Base-by-base conservation (phyloP, 2,888 invertebrate species). In the Poecilus cupreus region DNA sequence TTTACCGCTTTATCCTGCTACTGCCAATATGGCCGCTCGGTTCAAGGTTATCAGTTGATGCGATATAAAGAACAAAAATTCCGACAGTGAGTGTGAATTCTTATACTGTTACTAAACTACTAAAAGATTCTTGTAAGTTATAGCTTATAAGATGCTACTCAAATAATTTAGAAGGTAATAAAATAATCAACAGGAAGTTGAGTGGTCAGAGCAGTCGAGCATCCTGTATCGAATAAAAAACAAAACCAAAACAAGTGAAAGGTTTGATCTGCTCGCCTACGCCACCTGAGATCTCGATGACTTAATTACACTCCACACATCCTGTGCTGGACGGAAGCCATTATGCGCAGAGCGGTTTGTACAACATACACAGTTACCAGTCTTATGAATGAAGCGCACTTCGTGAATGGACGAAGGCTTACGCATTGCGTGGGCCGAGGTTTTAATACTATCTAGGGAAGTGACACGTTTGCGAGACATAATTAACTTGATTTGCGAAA, bases 241-340 rank as follows among this genome's bases (percentile, higher is more conserved):
- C 43, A 43, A 32, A 32, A 32, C 32, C 43, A 43, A 43, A 43
- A 43, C 43, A 43, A 43, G 43, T 43, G 43, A 43, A 43, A 43
- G 43, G 43, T 43, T 43, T 43, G 43, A n/a, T 11, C 11, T 24
- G n/a, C 22, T 18, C 72, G 39, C 72, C 72, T 72, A 72, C 72
- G 46, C 72, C 46, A 72, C 72, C 72, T 72, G 72, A 16, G 46
- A 2, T 11, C 22, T 10, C 10, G 70, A 77, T 54, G 54, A 77
- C 76, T 57, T 76, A 76, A 76, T 76, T 76, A 37, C 11, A 4
- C 18, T 22, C 13, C 18, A 43, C 57, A 77, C 32, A 77, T 54
- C 76, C 57, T 54, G 76, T n/a, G 10, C 57, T 39, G 8, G 43
- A 43, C 43, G 76, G 76, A 77, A 77, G 57, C 76, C 57, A 77